Conservation (phyloP, 2,888 invertebrate species). For the Tachina lurida region DNA sequence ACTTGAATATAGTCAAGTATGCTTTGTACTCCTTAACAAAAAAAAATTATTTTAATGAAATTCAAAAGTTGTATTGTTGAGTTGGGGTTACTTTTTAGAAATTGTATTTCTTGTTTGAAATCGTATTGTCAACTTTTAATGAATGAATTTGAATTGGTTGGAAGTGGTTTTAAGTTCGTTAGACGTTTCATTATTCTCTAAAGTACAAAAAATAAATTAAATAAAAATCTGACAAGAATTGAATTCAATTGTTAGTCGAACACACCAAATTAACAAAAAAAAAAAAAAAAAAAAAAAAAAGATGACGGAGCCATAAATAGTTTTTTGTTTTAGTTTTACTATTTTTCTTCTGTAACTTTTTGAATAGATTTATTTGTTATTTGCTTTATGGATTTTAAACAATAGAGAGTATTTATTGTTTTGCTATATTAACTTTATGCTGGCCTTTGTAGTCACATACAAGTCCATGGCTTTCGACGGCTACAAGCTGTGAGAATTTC, state of each 20-base stretch:
- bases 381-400: constrained; percentile 54
- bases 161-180: constrained; percentile 61
- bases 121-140: constrained; percentile 66
- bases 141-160: constrained; percentile 65
- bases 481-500: constrained; percentile 39
- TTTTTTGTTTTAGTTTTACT: constrained; percentile 40
- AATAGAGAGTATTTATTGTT: constrained; percentile 52
- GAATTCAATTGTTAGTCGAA: constrained; percentile 67
- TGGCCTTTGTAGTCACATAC: background rate
- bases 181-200: constrained; percentile 54
- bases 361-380: constrained; percentile 51
- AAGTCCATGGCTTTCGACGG: background rate
- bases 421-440: constrained; percentile 15
- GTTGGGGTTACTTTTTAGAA: constrained; percentile 22
- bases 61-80: constrained; percentile 38
- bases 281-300: background rate
- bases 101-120: constrained; percentile 31
- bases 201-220: background rate
- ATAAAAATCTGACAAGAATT: constrained; percentile 57
- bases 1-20: constrained; percentile 2
- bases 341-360: constrained; percentile 5
- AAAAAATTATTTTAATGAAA: constrained; percentile 10
- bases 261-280: background rate
- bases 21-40: constrained; percentile 3
- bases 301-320: constrained; percentile 31